Evolutionary conservation across 2,113 vertebrate species (phyloP), one percentile per base, ranked within the genome.

Genomic region (Mungos mungo): DNA sequence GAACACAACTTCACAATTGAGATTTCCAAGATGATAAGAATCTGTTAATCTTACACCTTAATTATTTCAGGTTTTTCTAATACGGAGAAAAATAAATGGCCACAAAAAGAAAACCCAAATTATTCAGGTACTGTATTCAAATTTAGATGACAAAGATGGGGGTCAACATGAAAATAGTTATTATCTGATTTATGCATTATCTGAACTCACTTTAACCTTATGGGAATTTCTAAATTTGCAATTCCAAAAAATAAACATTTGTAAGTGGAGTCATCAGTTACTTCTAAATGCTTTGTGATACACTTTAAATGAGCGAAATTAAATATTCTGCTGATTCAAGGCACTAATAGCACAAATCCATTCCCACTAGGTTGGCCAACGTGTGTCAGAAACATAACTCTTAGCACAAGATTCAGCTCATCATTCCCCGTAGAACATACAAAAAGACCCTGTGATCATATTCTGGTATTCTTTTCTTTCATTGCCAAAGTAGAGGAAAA

Each of bases 391-490:
- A 94, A 84, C 94, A 76, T 45, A 90, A 90, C 54, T 88, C 90
- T 77, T 33, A 35, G n/a, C 21, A 18, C 31, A 92, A 91, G 72
- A 82, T n/a, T 80, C 57, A 81, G 88, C 38, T 74, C 31, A 71
- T 89, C 33, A 65, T 83, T 83, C 79, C 16, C 33, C 60, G 63
- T 12, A 76, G 74, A 72, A 63, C 16, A 82, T 11, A 83, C 23
- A 79, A 47, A 88, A 89, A 63, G 79, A 83, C 9, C n/a, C n/a
- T 52, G 95, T 69, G 90, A 79, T 96, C 72, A 47, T 96, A 95
- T 98, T 93, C 79, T 95, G 86, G 88, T 95, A 90, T 82, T 93
- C 90, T 97, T 47, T 65, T 97, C 91, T 89, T 91, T 93, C 84
- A 5, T 38, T 47, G 95, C 93, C 90, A 98, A 95, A 93, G 90